These are phyloP conservation scores for Actinostola sp. DNA, from an alignment of 92 coral and sea anemone species.

Conservation along the genomic window DNA sequence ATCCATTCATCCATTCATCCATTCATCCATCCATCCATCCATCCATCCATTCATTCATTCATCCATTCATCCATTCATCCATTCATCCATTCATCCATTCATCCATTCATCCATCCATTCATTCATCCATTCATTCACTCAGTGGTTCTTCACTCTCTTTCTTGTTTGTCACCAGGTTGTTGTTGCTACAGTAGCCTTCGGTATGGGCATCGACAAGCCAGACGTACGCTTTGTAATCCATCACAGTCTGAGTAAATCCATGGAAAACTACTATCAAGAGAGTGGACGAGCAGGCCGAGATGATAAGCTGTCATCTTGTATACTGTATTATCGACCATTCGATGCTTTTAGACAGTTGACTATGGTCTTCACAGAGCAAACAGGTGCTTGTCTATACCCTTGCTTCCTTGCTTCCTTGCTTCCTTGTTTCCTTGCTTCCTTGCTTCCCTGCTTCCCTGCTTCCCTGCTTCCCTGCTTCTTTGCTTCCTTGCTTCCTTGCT, in stretches of 20 bases:
- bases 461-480: too few species aligned
- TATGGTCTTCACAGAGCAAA: slow-evolving; percentile 90
- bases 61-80: too few species aligned
- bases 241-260: slow-evolving; percentile 91
- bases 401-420: too few species aligned
- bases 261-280: slow-evolving; percentile 98
- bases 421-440: too few species aligned
- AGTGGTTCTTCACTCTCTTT: too few species aligned
- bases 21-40: too few species aligned
- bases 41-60: too few species aligned
- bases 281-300: slow-evolving; percentile 97
- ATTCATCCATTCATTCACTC: too few species aligned
- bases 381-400: slow-evolving; percentile 45
- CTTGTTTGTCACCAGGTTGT: too few species aligned
- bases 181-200: slow-evolving; percentile 96
- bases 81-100: background rate
- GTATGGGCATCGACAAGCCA: slow-evolving; percentile 97
- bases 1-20: too few species aligned
- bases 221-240: slow-evolving; percentile 96
- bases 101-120: background rate
- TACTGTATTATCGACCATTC: slow-evolving; percentile 86
- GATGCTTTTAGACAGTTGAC: slow-evolving; percentile 88
- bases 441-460: too few species aligned
- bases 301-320: slow-evolving; percentile 71
- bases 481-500: too few species aligned